Conservation (phyloP, 1,140 invertebrate species). For the Philotrypesis tridentata region DNA sequence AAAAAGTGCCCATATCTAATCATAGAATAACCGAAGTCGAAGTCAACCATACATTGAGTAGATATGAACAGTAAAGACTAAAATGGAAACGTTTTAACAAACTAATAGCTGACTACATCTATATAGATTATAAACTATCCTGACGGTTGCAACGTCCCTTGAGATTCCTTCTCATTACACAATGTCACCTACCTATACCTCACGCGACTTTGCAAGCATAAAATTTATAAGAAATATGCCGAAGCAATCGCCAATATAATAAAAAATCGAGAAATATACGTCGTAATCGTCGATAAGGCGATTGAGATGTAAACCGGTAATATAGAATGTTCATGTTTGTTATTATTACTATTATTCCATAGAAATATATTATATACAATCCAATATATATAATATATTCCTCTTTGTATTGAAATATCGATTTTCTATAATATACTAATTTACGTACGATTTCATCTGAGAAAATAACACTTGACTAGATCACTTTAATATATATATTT, state of each 20-base stretch:
- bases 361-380: not conserved
- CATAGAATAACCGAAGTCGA: not conserved
- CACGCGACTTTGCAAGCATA: not conserved
- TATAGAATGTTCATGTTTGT: slow-evolving; percentile 36
- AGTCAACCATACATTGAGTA: not conserved
- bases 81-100: slow-evolving; percentile 11
- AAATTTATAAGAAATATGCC: slow-evolving; percentile 19
- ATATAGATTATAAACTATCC: not conserved
- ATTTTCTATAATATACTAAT: slow-evolving; percentile 33
- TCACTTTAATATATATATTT: slow-evolving; percentile 62
- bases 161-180: not conserved
- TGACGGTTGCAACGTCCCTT: not conserved
- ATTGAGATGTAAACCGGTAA: slow-evolving; percentile 15
- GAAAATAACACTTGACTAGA: slow-evolving; percentile 70
- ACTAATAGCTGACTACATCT: not conserved
- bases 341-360: not conserved
- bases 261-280: slow-evolving; percentile 43
- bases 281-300: slow-evolving; percentile 4
- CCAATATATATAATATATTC: slow-evolving; percentile 45
- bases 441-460: slow-evolving; percentile 35
- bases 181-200: not conserved
- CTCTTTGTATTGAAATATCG: slow-evolving; percentile 1
- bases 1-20: slow-evolving; percentile 10
- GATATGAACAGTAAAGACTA: not conserved
- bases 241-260: slow-evolving; percentile 13